Conservation (phyloP, 2,113 vertebrate genomes). For the Otus sunia region DNA sequence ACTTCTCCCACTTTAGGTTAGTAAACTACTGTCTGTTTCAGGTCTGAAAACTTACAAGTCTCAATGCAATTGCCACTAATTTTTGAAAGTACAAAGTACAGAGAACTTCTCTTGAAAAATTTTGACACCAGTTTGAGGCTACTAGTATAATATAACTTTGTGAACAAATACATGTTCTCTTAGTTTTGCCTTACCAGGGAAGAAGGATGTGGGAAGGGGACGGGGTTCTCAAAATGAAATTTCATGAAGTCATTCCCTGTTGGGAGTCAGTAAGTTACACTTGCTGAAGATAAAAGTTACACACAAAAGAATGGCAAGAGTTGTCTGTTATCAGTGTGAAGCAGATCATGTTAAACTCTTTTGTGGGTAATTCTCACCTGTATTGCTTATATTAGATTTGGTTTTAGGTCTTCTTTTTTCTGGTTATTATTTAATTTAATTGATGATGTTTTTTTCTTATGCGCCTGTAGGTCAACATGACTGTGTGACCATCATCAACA, state of each 20-base stretch:
- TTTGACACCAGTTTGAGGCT: background rate
- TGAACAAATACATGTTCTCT: background rate
- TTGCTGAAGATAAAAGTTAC: background rate
- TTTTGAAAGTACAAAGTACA: background rate
- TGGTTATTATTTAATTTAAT: background rate
- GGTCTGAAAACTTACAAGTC: background rate
- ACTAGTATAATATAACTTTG: background rate
- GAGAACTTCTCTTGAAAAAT: background rate
- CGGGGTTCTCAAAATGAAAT: background rate
- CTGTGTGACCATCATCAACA: conserved; percentile 97
- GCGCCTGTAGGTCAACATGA: conserved; percentile 90
- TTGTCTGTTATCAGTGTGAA: background rate
- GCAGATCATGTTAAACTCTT: background rate
- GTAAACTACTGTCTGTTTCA: background rate
- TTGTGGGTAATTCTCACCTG: background rate
- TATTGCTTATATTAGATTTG: background rate
- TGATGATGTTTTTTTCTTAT: background rate
- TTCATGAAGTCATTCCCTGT: background rate
- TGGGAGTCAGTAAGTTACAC: background rate
- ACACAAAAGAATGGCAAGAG: background rate
- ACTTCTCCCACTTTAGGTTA: background rate
- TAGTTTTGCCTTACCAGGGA: background rate
- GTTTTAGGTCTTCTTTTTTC: background rate
- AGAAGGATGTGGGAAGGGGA: background rate
- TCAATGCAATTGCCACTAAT: background rate